Evolutionary conservation across 2,888 invertebrate species (phyloP).

Genomic region (Brachyptera putata): DNA sequence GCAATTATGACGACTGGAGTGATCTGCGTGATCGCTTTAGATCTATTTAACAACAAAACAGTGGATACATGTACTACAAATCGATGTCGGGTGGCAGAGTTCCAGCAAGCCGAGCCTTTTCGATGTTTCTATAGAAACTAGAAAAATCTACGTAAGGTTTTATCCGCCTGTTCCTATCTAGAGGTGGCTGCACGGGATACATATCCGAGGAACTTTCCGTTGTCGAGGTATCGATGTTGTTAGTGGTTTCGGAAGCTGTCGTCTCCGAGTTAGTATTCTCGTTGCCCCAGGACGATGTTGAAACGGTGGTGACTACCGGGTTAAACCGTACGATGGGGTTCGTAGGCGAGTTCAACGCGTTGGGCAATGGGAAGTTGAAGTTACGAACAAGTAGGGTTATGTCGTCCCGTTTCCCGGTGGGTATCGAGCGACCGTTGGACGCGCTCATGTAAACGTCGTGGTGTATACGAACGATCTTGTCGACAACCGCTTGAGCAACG

Average conservation of each 20-base stretch:
- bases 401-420: constrained; percentile 64
- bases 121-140: constrained; percentile 70
- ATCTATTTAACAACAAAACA: too few relatives aligned
- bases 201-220: constrained; percentile 45
- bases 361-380: constrained; percentile 74
- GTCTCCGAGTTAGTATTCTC: constrained; percentile 35
- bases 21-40: too few relatives aligned
- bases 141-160: constrained; percentile 81
- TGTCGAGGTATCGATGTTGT: constrained; percentile 41
- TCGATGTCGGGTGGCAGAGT: constrained; percentile 61
- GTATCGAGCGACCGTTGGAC: constrained; percentile 23
- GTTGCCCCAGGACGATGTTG: constrained; percentile 25
- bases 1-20: too few relatives aligned
- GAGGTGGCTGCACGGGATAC: constrained; percentile 37
- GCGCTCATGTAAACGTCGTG: constrained; percentile 67
- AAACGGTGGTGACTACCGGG: constrained; percentile 53
- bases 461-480: constrained; percentile 78
- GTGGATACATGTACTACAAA: too few relatives aligned
- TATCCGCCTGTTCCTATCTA: constrained; percentile 64
- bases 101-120: constrained; percentile 61
- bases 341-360: constrained; percentile 51
- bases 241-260: constrained; percentile 17
- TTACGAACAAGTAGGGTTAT: constrained; percentile 81
- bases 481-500: constrained; percentile 81
- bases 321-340: constrained; percentile 56